Evolutionary conservation across 2,797 vertebrate species (phyloP).

Genomic region (Peromyscus melanophrys): DNA sequence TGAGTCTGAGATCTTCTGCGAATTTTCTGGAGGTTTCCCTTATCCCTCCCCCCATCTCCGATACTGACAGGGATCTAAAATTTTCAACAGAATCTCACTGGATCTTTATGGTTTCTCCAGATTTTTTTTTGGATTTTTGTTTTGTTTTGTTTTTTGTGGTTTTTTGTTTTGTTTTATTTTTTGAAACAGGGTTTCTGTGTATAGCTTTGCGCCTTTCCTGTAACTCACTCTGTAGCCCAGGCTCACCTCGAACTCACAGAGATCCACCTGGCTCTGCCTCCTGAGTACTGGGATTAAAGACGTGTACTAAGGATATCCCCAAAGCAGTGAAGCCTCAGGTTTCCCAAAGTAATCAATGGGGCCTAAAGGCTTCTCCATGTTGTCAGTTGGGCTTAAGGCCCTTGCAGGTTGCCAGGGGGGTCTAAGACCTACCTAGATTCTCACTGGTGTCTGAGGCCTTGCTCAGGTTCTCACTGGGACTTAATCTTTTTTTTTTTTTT

Average conservation of each 20-base stretch:
- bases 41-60: too few relatives aligned
- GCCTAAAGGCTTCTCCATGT: background rate
- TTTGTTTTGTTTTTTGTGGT: too few relatives aligned
- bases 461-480: background rate
- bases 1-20: background rate
- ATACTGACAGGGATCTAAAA: background rate
- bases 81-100: background rate
- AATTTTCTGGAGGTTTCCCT: background rate
- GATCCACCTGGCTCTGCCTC: too few relatives aligned
- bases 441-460: background rate
- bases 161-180: too few relatives aligned
- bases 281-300: too few relatives aligned
- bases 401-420: background rate
- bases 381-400: background rate
- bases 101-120: background rate
- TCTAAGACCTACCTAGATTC: background rate
- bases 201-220: too few relatives aligned
- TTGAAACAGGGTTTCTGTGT: too few relatives aligned
- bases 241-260: too few relatives aligned
- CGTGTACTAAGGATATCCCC: background rate
- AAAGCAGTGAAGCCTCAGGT: background rate
- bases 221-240: too few relatives aligned
- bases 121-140: background rate
- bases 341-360: background rate
- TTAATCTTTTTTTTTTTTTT: background rate